These are phyloP conservation scores for Pachyramphus minor DNA, from an alignment of 2,113 vertebrate species.

Conservation along the genomic window DNA sequence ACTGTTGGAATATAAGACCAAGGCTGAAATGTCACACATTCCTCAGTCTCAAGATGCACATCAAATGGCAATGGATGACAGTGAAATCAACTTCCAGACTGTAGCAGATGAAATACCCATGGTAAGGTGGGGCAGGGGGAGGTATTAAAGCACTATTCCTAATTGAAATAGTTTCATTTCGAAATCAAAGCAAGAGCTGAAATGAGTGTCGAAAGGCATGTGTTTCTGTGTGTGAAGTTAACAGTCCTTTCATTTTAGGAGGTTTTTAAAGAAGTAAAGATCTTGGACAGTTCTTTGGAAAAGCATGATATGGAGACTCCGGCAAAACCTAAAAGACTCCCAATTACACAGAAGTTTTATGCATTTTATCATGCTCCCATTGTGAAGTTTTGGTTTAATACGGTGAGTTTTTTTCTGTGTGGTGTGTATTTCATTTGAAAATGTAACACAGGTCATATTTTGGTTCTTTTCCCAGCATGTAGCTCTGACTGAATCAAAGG, in stretches of 20 bases:
- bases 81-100: slow-evolving; percentile 93
- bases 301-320: slow-evolving; percentile 89
- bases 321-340: slow-evolving; percentile 87
- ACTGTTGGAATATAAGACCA: slow-evolving; percentile 96
- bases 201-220: neutral
- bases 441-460: neutral
- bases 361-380: slow-evolving; percentile 98
- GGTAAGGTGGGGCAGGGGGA: slow-evolving; percentile 67
- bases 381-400: slow-evolving; percentile 99
- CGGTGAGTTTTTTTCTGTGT: slow-evolving; percentile 74
- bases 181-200: neutral
- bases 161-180: neutral
- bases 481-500: neutral
- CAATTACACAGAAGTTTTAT: slow-evolving; percentile 93
- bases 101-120: slow-evolving; percentile 90
- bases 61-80: slow-evolving; percentile 98
- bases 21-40: slow-evolving; percentile 99
- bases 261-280: slow-evolving; percentile 90
- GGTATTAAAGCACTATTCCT: neutral
- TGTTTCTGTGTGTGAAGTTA: neutral
- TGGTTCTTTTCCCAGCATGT: neutral
- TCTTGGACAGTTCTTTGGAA: slow-evolving; percentile 76
- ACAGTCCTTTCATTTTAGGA: slow-evolving; percentile 77
- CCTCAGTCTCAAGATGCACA: slow-evolving; percentile 97
- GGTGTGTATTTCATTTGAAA: neutral